Base-by-base conservation (phyloP, 2,888 invertebrate genomes). In the Taenaris catops region DNA sequence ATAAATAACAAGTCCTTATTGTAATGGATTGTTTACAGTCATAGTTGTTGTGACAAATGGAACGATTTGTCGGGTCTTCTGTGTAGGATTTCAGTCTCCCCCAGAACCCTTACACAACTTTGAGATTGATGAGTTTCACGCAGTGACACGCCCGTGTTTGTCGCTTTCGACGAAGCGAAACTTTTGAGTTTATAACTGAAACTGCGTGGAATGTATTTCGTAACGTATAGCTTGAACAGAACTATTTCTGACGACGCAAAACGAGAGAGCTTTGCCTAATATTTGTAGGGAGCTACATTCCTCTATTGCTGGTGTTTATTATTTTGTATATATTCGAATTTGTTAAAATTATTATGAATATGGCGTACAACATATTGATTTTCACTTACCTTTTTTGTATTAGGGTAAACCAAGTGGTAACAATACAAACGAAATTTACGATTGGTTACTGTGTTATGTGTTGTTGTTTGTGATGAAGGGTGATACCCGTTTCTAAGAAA, bases 121-220 rank as follows among this genome's bases (percentile, higher is more conserved):
- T 7, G 51, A 66, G 71, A 72, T 73, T 72, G 72, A 74, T 72
- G 70, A 64, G 63, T 63, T 67, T 61, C 50, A 51, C 50, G 52
- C 46, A 59, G 49, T 55, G 64, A 62, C n/a, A n/a, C 62, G 46
- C 40, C 48, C 43, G 43, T 50, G 48, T 50, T 51, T 33, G 45
- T 41, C 44, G 45, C 43, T 49, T 46, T 34, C 43, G 40, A 41
- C 44, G 49, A 47, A 58, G 53, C 51, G 46, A 51, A 45, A 66
- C 60, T 70, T 55, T 45, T 49, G 51, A 56, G 59, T 69, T 63
- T 63, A 66, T 53, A 57, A 55, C 52, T 49, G 34, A 40, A 28
- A 42, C 28, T 33, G 26, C 21, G 10, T 21, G 21, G 11, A 19
- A 26, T 34, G 25, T 16, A 9, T 14, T 11, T 11, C 8, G 6